A percentile compares a stretch with the other conserved stretches of the same genome.
Evolutionary conservation across 2,113 vertebrate genomes (phyloP).

Genomic region (Chrysemys picta): DNA sequence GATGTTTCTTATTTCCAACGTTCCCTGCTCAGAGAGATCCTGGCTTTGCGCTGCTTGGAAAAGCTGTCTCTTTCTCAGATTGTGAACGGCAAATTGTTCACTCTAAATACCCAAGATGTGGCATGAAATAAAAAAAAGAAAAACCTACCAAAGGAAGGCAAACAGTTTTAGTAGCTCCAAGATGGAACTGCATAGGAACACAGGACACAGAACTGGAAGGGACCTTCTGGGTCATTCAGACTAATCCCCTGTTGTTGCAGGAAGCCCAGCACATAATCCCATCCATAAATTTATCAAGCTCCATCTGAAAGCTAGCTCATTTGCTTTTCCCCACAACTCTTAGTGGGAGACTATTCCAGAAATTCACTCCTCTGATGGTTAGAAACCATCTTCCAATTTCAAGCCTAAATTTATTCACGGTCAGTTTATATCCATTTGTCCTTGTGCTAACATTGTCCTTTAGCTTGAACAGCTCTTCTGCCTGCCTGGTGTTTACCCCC

Average conservation of each 20-base stretch:
- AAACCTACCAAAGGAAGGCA: neutral
- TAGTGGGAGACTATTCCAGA: neutral
- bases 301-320: neutral
- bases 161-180: neutral
- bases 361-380: neutral
- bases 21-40: neutral
- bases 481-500: neutral
- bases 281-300: neutral
- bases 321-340: neutral
- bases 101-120: neutral
- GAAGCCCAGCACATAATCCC: neutral
- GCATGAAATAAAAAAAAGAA: neutral
- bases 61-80: rapidly evolving
- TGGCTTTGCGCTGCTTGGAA: neutral
- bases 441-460: neutral
- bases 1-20: neutral
- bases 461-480: neutral
- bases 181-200: neutral
- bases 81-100: neutral
- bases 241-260: neutral
- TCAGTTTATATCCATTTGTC: neutral
- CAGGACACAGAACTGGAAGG: neutral
- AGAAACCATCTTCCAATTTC: neutral
- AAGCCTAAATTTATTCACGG: neutral
- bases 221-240: neutral